Conservation (phyloP, 1,140 invertebrate genomes). For the Protaetia brevitarsis region DNA sequence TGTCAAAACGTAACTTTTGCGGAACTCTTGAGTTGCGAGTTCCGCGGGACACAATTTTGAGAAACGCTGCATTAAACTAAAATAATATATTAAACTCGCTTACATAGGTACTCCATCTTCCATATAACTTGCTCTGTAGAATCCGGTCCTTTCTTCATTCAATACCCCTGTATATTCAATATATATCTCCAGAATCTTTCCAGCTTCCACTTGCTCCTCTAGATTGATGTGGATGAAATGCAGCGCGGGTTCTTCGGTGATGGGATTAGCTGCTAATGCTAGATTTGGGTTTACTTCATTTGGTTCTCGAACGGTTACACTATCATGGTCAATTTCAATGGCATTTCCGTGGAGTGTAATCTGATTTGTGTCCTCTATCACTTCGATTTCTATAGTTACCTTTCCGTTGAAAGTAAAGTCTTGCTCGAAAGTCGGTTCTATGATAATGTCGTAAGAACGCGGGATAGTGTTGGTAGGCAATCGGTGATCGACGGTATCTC, state of each 20-base stretch:
- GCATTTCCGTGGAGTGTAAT: background rate
- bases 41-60: too few species aligned
- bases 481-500: background rate
- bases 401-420: background rate
- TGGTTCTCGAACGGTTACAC: background rate
- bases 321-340: background rate
- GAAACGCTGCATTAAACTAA: too few species aligned
- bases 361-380: background rate
- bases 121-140: background rate
- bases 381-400: background rate
- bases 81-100: too few species aligned
- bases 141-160: background rate
- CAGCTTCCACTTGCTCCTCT: background rate
- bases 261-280: background rate
- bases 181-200: background rate
- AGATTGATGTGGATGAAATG: too few species aligned
- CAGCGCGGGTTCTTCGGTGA: background rate
- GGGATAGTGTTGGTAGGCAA: background rate
- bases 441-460: background rate
- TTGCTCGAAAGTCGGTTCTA: background rate
- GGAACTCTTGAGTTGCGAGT: too few species aligned
- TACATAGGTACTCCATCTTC: background rate
- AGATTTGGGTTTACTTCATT: background rate
- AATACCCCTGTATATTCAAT: background rate
- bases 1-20: too few species aligned